These are phyloP conservation scores for Halesus radiatus DNA, from an alignment of 1,140 invertebrate species.

Conservation along the genomic window DNA sequence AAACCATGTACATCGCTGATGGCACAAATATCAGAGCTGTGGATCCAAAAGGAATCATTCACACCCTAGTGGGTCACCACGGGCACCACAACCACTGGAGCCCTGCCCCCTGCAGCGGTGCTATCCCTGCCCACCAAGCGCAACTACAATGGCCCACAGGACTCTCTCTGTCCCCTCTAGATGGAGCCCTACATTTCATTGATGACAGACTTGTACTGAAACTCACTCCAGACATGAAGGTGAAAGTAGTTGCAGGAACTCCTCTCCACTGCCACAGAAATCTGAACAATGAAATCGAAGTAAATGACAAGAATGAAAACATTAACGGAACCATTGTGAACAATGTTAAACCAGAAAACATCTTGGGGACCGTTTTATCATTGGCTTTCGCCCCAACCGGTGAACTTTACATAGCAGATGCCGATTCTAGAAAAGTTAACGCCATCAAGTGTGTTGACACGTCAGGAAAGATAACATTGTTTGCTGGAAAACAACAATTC, in stretches of 20 bases:
- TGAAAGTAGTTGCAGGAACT: slow-evolving; percentile 90
- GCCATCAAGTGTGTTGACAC: slow-evolving; percentile 87
- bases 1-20: slow-evolving; percentile 95
- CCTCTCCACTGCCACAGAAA: slow-evolving; percentile 85
- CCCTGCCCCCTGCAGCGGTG: slow-evolving; percentile 87
- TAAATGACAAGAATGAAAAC: slow-evolving; percentile 46
- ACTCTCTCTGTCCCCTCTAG: slow-evolving; percentile 91
- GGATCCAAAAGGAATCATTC: slow-evolving; percentile 91
- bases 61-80: slow-evolving; percentile 93
- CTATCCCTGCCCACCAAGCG: slow-evolving; percentile 84
- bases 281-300: slow-evolving; percentile 54
- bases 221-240: slow-evolving; percentile 91
- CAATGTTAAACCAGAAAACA: slow-evolving; percentile 69
- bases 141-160: slow-evolving; percentile 97
- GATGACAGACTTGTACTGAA: slow-evolving; percentile 95
- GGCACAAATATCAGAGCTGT: slow-evolving; percentile 94
- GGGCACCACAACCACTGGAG: slow-evolving; percentile 93
- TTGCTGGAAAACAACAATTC: slow-evolving; percentile 82
- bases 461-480: slow-evolving; percentile 86
- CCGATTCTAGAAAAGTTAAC: slow-evolving; percentile 90
- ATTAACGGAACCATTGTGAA: slow-evolving; percentile 55
- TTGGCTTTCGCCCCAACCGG: slow-evolving; percentile 94
- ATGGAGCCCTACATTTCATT: slow-evolving; percentile 94
- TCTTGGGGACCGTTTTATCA: slow-evolving; percentile 83
- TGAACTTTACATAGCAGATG: slow-evolving; percentile 94